Percentiles rank a stretch among this genome's conserved stretches.
phyloP scores from a whole-genome alignment of 2,113 vertebrate species.

The Zosterops pallidus region DNA sequence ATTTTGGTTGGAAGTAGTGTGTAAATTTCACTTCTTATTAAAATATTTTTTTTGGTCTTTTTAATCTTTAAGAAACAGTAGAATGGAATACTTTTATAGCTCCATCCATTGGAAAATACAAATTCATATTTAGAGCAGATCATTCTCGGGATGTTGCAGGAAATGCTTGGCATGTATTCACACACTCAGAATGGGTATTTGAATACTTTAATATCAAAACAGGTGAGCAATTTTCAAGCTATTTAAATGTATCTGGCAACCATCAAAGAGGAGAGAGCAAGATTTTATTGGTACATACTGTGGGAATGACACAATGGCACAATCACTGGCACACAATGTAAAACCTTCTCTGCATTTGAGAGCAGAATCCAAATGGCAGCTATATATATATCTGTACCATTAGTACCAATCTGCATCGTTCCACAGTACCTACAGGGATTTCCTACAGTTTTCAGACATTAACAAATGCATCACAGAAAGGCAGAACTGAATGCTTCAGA shows the following conservation, averaged over 20 bases:
- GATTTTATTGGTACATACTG: background rate
- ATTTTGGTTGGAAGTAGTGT: conserved; percentile 20
- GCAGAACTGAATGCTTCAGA: background rate
- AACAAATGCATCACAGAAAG: background rate
- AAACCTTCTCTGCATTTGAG: background rate
- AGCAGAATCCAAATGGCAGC: background rate
- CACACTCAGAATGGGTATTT: background rate
- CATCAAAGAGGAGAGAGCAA: background rate
- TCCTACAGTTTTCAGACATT: background rate
- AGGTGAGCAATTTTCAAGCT: background rate
- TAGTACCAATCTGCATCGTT: background rate
- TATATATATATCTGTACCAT: background rate
- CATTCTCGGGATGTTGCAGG: background rate
- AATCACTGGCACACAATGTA: background rate
- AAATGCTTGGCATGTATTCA: background rate
- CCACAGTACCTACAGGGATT: background rate
- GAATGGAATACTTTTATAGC: background rate
- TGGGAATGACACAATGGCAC: background rate
- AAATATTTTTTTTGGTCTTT: background rate
- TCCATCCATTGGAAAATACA: background rate
- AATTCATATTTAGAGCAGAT: background rate
- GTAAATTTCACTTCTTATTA: conserved; percentile 15
- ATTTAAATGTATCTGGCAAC: background rate
- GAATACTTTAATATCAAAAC: background rate
- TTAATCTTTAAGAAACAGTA: background rate